These are phyloP conservation scores for Ennomos quercinarius DNA, from an alignment of 2,888 invertebrate species.

Conservation along the genomic window DNA sequence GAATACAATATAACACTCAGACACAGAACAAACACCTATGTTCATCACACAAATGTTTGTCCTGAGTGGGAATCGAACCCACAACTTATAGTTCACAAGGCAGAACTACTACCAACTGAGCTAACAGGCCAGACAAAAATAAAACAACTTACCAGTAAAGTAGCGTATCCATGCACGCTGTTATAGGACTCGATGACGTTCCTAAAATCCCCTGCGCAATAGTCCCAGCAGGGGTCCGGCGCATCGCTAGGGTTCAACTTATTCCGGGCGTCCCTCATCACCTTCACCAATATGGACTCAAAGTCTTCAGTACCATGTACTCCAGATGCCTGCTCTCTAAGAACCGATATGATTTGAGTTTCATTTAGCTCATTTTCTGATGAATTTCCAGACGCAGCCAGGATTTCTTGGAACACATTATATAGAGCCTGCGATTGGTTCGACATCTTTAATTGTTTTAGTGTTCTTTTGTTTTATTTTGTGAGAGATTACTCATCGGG, in stretches of 20 bases:
- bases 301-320: slow-evolving; percentile 60
- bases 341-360: slow-evolving; percentile 67
- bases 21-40: too few relatives aligned
- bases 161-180: slow-evolving; percentile 92
- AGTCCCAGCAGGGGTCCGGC: slow-evolving; percentile 67
- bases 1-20: too few relatives aligned
- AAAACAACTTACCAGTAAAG: slow-evolving; percentile 87
- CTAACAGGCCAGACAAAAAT: too few relatives aligned
- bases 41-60: too few relatives aligned
- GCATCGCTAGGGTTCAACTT: slow-evolving; percentile 65
- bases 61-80: too few relatives aligned
- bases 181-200: slow-evolving; percentile 87
- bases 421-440: slow-evolving; percentile 72
- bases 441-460: slow-evolving; percentile 59
- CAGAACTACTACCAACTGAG: too few relatives aligned
- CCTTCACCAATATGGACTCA: slow-evolving; percentile 65
- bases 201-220: slow-evolving; percentile 86
- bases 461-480: slow-evolving; percentile 7
- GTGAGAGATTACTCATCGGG: slow-evolving; percentile 10
- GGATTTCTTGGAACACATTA: slow-evolving; percentile 77
- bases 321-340: slow-evolving; percentile 67
- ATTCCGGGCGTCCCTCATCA: slow-evolving; percentile 70
- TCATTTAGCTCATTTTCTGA: slow-evolving; percentile 68
- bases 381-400: slow-evolving; percentile 75
- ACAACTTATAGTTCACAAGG: too few relatives aligned